phyloP scores from a whole-genome alignment of 2,113 vertebrate genomes.

The Morone chrysops region DNA sequence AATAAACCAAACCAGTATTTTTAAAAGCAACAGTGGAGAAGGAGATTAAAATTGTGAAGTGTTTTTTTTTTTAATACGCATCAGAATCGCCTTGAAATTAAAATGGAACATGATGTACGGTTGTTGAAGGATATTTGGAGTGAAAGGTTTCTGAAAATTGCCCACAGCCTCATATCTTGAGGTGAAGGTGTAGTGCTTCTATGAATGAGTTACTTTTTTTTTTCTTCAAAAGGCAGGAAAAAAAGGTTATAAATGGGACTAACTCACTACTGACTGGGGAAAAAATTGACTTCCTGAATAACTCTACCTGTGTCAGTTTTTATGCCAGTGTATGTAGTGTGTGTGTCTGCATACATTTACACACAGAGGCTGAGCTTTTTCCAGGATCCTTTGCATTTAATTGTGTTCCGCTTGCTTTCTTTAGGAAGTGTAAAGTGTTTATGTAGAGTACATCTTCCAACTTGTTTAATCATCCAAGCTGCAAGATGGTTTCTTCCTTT shows the following conservation, averaged over 20 bases:
- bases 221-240: background rate
- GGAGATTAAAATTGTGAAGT: no score
- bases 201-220: background rate
- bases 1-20: background rate
- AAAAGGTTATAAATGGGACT: background rate
- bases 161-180: background rate
- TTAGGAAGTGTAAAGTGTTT: background rate
- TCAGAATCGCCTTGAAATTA: background rate
- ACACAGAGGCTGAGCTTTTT: background rate
- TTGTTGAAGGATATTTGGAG: constrained; percentile 6
- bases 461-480: background rate
- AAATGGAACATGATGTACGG: background rate
- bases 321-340: no score
- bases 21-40: background rate
- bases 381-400: background rate
- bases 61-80: background rate
- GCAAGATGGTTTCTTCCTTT: background rate
- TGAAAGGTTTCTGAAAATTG: background rate
- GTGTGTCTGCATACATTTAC: background rate
- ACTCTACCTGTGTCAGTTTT: background rate
- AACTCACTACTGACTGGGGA: background rate
- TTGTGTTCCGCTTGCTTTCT: background rate
- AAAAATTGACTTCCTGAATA: background rate
- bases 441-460: background rate
- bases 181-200: background rate